These are phyloP conservation scores for Gallinago paraguaiae DNA, from an alignment of 2,113 vertebrate genomes.

Conservation along the genomic window DNA sequence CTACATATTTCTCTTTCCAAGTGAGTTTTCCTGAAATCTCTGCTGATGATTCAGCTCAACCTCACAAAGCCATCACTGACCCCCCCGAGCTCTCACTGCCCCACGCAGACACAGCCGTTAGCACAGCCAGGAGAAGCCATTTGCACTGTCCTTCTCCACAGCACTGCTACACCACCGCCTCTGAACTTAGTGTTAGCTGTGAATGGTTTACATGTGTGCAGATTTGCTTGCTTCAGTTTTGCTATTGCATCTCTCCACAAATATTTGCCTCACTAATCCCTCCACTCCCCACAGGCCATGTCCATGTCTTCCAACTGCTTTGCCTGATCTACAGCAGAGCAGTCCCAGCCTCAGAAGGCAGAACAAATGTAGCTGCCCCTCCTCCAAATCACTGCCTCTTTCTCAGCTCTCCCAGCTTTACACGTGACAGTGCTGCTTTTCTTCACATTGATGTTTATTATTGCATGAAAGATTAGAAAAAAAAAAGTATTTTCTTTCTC, in stretches of 20 bases:
- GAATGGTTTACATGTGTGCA: no score
- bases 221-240: not conserved
- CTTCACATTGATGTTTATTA: not conserved
- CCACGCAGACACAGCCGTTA: not conserved
- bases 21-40: not conserved
- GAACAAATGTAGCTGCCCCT: rapidly evolving
- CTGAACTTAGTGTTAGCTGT: not conserved
- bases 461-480: not conserved
- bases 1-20: not conserved
- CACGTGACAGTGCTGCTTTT: not conserved
- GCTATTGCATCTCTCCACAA: not conserved
- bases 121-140: not conserved
- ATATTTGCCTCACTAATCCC: not conserved
- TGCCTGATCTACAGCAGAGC: not conserved
- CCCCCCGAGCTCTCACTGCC: not conserved
- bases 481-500: not conserved
- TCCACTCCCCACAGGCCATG: rapidly evolving
- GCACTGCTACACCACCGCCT: rapidly evolving
- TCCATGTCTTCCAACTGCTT: not conserved
- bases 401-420: not conserved
- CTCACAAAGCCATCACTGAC: rapidly evolving
- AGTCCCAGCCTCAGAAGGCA: not conserved
- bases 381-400: not conserved
- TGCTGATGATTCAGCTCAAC: not conserved
- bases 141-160: no score